Evolutionary conservation across 2,797 vertebrate species (phyloP).

Genomic region (Acrossocheilus wenchowensis): DNA sequence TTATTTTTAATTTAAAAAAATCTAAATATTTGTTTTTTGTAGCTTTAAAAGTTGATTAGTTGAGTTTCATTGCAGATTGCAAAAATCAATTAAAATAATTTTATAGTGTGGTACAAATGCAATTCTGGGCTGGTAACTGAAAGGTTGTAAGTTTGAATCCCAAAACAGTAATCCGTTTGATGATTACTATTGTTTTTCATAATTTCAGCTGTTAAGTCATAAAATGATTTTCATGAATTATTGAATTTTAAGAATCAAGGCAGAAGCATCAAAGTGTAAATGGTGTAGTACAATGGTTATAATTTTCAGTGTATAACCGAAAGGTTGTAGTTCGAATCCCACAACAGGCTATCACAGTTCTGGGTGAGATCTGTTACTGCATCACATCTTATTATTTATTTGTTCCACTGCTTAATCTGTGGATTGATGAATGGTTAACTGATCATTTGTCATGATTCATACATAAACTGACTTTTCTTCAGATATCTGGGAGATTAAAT

Average conservation of each 20-base stretch:
- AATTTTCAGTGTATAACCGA: not conserved
- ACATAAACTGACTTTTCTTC: not conserved
- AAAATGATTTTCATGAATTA: not conserved
- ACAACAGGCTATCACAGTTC: not conserved
- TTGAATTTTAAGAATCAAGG: not conserved
- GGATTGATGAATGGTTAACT: not conserved
- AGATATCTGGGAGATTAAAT: not conserved
- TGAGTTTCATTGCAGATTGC: not conserved
- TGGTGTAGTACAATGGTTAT: not conserved
- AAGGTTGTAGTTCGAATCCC: not conserved
- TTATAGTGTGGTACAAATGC: not conserved
- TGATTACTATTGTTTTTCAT: not conserved
- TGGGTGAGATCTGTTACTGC: not conserved
- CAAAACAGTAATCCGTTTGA: not conserved
- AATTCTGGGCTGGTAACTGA: not conserved
- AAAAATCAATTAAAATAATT: not conserved
- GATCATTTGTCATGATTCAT: not conserved
- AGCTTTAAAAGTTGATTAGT: not conserved
- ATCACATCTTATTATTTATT: not conserved
- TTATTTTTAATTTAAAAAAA: not conserved
- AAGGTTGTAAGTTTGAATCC: not conserved
- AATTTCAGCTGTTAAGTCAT: not conserved
- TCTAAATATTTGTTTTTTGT: not conserved
- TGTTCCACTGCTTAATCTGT: constrained; percentile 23
- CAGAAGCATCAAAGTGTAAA: not conserved